Conservation (phyloP, 2,113 vertebrate genomes). For the Plotosus lineatus region DNA sequence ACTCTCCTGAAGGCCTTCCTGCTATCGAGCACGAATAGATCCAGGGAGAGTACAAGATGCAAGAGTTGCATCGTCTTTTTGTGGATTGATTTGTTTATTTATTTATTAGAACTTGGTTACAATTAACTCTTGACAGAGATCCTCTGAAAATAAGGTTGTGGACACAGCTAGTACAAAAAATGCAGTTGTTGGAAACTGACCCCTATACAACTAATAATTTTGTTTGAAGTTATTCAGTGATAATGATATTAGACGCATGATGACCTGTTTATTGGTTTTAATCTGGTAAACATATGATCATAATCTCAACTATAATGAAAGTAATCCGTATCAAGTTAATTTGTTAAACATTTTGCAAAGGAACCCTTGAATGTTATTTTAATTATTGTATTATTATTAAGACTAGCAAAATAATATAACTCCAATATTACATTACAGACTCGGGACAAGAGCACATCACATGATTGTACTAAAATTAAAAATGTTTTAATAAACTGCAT, state of each 20-base stretch:
- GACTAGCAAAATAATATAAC: too few species aligned
- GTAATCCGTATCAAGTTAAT: neutral
- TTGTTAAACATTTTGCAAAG: neutral
- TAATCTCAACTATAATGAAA: neutral
- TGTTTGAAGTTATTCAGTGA: neutral
- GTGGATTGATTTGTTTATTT: too few species aligned
- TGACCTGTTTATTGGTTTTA: neutral
- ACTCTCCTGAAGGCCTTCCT: too few species aligned
- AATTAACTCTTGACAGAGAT: too few species aligned
- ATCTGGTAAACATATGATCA: neutral
- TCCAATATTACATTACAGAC: neutral
- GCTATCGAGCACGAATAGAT: too few species aligned
- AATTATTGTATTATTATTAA: neutral
- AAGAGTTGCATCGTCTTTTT: too few species aligned
- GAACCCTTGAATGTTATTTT: neutral
- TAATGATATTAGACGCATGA: neutral
- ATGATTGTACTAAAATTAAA: neutral
- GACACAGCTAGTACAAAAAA: too few species aligned
- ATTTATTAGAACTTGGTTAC: too few species aligned
- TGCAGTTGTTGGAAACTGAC: too few species aligned
- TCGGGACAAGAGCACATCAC: neutral
- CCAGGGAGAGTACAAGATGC: too few species aligned
- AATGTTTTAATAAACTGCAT: neutral
- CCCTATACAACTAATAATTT: neutral
- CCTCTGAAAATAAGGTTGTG: too few species aligned